Conservation (phyloP, 2,113 vertebrate genomes). For the Zapornia atra region DNA sequence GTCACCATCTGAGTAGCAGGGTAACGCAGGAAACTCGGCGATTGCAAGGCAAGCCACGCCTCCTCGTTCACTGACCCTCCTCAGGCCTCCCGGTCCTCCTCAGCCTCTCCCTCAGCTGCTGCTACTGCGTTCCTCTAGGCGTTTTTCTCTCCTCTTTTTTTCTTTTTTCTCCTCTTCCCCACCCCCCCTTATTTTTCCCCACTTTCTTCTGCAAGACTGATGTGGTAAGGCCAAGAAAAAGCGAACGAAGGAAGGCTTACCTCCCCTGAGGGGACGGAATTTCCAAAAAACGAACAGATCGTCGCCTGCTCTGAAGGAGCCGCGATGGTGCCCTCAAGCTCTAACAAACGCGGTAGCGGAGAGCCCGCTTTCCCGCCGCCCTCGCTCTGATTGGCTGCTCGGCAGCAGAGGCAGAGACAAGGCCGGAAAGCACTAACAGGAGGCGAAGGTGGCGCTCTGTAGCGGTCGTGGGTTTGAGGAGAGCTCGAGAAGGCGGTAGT, state of each 20-base stretch:
- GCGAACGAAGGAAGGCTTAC: rapidly evolving
- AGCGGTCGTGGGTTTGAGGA: rapidly evolving
- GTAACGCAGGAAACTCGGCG: rapidly evolving
- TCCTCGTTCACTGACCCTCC: rapidly evolving
- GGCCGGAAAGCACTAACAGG: background rate
- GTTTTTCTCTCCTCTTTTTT: background rate
- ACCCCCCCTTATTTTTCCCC: too few relatives aligned
- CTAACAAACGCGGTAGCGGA: rapidly evolving
- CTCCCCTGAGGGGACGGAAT: rapidly evolving
- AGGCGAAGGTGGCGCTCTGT: rapidly evolving
- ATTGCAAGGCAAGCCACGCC: rapidly evolving
- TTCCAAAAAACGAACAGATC: rapidly evolving
- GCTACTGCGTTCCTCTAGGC: rapidly evolving
- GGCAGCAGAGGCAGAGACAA: rapidly evolving
- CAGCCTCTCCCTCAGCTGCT: background rate
- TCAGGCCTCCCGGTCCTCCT: rapidly evolving
- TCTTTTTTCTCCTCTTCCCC: too few relatives aligned
- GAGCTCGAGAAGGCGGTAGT: rapidly evolving
- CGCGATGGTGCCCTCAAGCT: rapidly evolving
- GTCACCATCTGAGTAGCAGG: rapidly evolving
- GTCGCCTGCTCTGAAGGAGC: rapidly evolving
- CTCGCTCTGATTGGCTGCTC: background rate
- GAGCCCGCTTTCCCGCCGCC: rapidly evolving
- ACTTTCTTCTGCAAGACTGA: background rate
- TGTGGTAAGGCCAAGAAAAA: background rate